Evolutionary conservation across 1,140 invertebrate genomes (phyloP).

Genomic region (Camponotus vicinus): DNA sequence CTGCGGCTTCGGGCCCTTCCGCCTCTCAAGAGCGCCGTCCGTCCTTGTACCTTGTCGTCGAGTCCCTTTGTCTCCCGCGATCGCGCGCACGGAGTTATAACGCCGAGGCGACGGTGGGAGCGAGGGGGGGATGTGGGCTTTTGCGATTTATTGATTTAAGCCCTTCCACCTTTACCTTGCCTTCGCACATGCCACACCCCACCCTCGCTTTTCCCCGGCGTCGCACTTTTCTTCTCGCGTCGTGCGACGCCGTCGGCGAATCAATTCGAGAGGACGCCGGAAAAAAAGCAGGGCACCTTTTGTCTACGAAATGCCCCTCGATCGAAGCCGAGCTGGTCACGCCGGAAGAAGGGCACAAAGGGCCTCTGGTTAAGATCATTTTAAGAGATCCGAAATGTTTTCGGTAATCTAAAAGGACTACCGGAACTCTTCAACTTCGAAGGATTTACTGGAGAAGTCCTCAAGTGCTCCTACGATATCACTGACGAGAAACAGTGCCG

Average conservation of each 20-base stretch:
- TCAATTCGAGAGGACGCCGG: slow-evolving; percentile 34
- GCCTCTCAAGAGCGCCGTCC: slow-evolving; percentile 42
- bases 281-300: slow-evolving; percentile 51
- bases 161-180: slow-evolving; percentile 72
- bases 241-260: slow-evolving; percentile 18
- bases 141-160: slow-evolving; percentile 76
- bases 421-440: slow-evolving; percentile 37
- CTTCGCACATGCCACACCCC: slow-evolving; percentile 63
- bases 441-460: slow-evolving; percentile 41
- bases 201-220: slow-evolving; percentile 42
- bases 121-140: slow-evolving; percentile 67
- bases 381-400: slow-evolving; percentile 42
- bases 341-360: slow-evolving; percentile 46
- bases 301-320: slow-evolving; percentile 54
- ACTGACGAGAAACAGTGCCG: slow-evolving; percentile 66
- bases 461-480: slow-evolving; percentile 64
- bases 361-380: slow-evolving; percentile 68
- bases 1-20: slow-evolving; percentile 64
- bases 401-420: slow-evolving; percentile 42
- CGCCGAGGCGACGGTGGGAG: slow-evolving; percentile 57
- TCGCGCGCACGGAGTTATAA: slow-evolving; percentile 73
- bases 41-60: slow-evolving; percentile 69
- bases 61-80: slow-evolving; percentile 74
- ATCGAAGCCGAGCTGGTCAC: slow-evolving; percentile 43
- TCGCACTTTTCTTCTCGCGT: slow-evolving; percentile 43